A percentile compares a stretch with the other conserved stretches of the same genome.
These are phyloP conservation scores for Triplophysa yarkandensis DNA, from an alignment of 2,797 vertebrate genomes.

Conservation along the genomic window DNA sequence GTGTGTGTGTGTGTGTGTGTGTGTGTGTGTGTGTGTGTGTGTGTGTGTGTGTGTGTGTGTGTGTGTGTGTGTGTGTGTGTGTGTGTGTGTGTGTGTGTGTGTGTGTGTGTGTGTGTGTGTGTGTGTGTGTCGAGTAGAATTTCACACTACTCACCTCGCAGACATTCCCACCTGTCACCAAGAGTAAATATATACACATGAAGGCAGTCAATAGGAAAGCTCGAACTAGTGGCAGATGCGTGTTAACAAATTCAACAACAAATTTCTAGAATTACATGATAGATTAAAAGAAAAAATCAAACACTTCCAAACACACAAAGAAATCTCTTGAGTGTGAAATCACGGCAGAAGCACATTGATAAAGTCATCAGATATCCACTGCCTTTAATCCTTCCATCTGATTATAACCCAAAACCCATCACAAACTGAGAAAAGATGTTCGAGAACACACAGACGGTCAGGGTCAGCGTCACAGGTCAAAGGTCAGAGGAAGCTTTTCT, in stretches of 20 bases:
- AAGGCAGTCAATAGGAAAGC: conserved; percentile 39
- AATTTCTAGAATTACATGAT: not conserved
- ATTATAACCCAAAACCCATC: conserved; percentile 12
- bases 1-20: conserved; percentile 57
- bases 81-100: conserved; percentile 61
- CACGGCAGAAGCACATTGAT: conserved; percentile 4
- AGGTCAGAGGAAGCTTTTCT: conserved; percentile 74
- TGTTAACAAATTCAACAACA: conserved; percentile 24
- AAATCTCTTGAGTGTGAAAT: not conserved
- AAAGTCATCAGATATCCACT: not conserved
- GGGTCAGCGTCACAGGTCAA: conserved; percentile 69
- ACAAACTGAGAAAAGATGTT: conserved; percentile 31
- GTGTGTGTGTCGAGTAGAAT: conserved; percentile 68
- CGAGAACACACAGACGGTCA: conserved; percentile 49
- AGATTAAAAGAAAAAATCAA: conserved; percentile 11
- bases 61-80: conserved; percentile 59
- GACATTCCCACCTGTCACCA: conserved; percentile 82
- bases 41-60: conserved; percentile 60
- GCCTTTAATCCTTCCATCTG: not conserved
- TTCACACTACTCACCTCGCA: conserved; percentile 76
- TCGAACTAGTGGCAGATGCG: conserved; percentile 21
- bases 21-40: conserved; percentile 62
- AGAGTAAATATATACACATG: conserved; percentile 78
- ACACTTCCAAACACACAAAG: conserved; percentile 39
- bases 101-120: conserved; percentile 62